Percentiles rank a stretch among this genome's conserved stretches.
Evolutionary conservation across 2,888 invertebrate species (phyloP).

Genomic region (Drosophila bunnanda): DNA sequence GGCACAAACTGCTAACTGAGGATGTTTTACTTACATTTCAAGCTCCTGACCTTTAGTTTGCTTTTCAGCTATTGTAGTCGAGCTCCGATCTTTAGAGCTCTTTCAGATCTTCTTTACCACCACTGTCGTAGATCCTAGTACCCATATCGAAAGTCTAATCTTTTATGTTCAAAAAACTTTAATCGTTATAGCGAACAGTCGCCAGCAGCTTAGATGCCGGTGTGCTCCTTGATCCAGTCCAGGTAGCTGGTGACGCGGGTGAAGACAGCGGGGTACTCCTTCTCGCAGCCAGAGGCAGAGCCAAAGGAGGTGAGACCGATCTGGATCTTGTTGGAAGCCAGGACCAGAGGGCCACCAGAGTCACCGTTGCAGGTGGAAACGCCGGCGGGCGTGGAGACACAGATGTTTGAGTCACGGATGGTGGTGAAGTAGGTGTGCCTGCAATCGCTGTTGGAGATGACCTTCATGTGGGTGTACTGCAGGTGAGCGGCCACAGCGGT

Average conservation of each 20-base stretch:
- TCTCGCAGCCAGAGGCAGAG: constrained; percentile 67
- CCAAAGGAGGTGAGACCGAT: constrained; percentile 78
- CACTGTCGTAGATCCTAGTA: too few species aligned
- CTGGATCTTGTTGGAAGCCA: constrained; percentile 48
- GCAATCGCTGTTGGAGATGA: constrained; percentile 70
- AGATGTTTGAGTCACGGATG: constrained; percentile 64
- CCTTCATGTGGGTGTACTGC: constrained; percentile 61
- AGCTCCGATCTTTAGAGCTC: too few species aligned
- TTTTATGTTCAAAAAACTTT: constrained; percentile 3
- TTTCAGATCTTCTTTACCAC: too few species aligned
- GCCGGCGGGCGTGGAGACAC: constrained; percentile 56
- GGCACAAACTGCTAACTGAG: too few species aligned
- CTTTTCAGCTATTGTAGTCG: too few species aligned
- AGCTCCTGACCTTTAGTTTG: too few species aligned
- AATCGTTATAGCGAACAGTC: constrained; percentile 1
- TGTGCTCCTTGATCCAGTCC: constrained; percentile 70
- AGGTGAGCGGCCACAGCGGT: constrained; percentile 55
- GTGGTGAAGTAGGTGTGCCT: constrained; percentile 45
- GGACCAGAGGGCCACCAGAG: constrained; percentile 75
- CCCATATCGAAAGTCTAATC: background rate
- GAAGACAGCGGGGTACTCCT: constrained; percentile 69
- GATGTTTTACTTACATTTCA: too few species aligned
- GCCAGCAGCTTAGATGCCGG: constrained; percentile 52
- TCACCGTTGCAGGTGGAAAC: constrained; percentile 74
- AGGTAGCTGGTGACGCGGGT: constrained; percentile 73